Percentiles rank a stretch among this genome's conserved stretches.
Conservation (phyloP, 2,888 invertebrate species). For the Invenusta paracnida region DNA sequence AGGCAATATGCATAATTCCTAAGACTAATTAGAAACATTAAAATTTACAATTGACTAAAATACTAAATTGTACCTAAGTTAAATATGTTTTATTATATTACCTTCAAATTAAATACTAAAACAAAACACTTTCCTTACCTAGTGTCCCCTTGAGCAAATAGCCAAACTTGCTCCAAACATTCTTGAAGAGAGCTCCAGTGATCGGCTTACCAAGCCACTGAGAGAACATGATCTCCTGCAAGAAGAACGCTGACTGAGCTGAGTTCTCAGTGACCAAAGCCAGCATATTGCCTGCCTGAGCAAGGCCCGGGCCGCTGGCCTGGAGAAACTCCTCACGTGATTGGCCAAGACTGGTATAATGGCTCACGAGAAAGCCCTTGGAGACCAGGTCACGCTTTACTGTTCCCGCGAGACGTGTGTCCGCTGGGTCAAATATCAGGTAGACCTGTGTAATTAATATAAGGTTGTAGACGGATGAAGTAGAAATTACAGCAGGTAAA, state of each 20-base stretch:
- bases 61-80: no score
- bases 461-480: no score
- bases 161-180: conserved; percentile 53
- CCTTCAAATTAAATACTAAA: no score
- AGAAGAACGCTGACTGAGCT: conserved; percentile 54
- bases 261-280: conserved; percentile 55
- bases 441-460: conserved; percentile 53
- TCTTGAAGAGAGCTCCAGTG: conserved; percentile 56
- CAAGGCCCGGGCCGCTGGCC: conserved; percentile 55
- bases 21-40: no score
- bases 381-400: conserved; percentile 55
- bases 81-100: no score
- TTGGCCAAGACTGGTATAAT: conserved; percentile 56
- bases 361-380: conserved; percentile 53
- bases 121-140: no score
- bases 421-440: conserved; percentile 57
- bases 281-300: conserved; percentile 53
- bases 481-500: no score
- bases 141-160: conserved; percentile 55
- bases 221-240: conserved; percentile 56
- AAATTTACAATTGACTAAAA: no score
- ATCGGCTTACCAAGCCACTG: conserved; percentile 59
- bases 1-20: no score
- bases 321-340: conserved; percentile 58
- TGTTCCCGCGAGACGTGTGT: conserved; percentile 56